Base-by-base conservation (phyloP, 2,888 invertebrate species). In the Incurvaria masculella region DNA sequence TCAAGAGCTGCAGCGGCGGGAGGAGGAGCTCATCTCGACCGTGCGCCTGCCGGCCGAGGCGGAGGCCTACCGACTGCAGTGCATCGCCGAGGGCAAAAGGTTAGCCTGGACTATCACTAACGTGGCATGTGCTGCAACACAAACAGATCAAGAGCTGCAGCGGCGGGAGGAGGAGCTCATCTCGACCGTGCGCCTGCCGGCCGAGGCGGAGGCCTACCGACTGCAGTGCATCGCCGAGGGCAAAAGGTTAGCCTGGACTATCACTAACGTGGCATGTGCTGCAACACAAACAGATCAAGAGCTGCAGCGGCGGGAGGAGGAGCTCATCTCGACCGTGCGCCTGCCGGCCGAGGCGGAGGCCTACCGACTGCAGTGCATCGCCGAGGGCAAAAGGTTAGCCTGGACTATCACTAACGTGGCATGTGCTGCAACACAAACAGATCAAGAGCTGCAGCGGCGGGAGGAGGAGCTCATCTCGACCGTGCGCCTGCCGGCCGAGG, bases 321-420 rank as follows among this genome's bases (percentile, higher is more conserved):
- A 97, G 68, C 78, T 98, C 61, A 87, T 87, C 53, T 86, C 94
- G 17, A 91, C 90, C 0, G 92, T 98, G 3, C 87, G 91, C 55
- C 78, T 97, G 53, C 97, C 97, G 6, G 96, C 97, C 1, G 97
- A 97, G 66, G 94, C 97, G 0, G 96, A 97, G 66, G 91, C 94
- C 54, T 97, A 91, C 79, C 88, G 89, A 61, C 86, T 97, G 43
- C 92, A 91, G 68, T 83, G 88, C 60, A 86, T 97, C 55, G 94
- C 97, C 48, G 94, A 95, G 75, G 97, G 95, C 60, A 91, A 91
- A 73, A 87, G 93, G 92, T 92, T 63, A 61, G 59, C 51, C 33
- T 19, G n/a, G n/a, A n/a, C n/a, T n/a, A n/a, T n/a, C n/a, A n/a
- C n/a, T n/a, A n/a, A n/a, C n/a, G n/a, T n/a, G n/a, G n/a, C n/a